These are phyloP conservation scores for Hyles euphorbiae DNA, from an alignment of 1,140 invertebrate genomes.

Conservation along the genomic window DNA sequence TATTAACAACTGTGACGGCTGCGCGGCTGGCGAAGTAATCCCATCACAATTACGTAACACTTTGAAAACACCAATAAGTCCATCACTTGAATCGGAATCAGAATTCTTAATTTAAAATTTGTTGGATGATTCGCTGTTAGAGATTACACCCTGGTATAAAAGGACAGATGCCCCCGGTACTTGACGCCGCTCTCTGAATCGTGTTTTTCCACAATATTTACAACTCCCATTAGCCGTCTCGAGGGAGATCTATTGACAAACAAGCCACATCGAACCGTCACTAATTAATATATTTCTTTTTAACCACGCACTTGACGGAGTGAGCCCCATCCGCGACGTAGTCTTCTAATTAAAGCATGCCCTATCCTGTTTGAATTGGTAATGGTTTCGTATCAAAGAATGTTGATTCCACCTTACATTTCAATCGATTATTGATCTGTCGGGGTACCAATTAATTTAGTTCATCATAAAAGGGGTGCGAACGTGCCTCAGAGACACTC, in stretches of 20 bases:
- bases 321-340: slow-evolving; percentile 17
- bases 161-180: no score
- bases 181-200: no score
- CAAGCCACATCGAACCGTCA: slow-evolving; percentile 20
- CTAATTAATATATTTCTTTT: slow-evolving; percentile 43
- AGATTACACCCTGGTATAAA: no score
- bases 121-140: no score
- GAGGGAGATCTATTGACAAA: slow-evolving; percentile 12
- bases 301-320: slow-evolving; percentile 15
- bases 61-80: no score
- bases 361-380: slow-evolving; percentile 56
- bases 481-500: not conserved
- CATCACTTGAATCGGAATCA: no score
- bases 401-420: slow-evolving; percentile 31
- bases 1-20: no score
- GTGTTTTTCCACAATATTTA: no score
- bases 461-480: slow-evolving; percentile 8
- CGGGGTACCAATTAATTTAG: slow-evolving; percentile 54
- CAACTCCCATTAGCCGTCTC: no score
- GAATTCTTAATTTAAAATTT: no score
- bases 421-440: slow-evolving; percentile 47
- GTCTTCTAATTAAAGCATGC: slow-evolving; percentile 54
- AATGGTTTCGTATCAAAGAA: slow-evolving; percentile 69
- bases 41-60: no score
- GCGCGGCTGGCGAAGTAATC: no score